A percentile compares a stretch with the other conserved stretches of the same genome.
These are phyloP conservation scores for Aphaenogaster ashmeadi DNA, from an alignment of 1,140 invertebrate genomes.

Conservation along the genomic window DNA sequence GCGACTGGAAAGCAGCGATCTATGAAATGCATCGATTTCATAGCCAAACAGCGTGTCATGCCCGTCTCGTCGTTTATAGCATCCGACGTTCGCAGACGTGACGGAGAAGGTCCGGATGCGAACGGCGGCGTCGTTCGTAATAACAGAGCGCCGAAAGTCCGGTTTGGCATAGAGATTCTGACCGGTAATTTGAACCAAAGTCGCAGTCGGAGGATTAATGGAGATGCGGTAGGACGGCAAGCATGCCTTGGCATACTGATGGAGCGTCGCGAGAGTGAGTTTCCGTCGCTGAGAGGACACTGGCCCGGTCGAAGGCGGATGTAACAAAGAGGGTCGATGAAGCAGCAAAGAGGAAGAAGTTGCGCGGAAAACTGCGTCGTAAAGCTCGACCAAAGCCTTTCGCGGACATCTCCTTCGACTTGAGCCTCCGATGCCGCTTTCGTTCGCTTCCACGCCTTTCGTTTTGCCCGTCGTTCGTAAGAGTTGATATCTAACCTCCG, in stretches of 20 bases:
- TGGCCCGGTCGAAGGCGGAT: conserved; percentile 2
- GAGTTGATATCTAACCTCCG: conserved; percentile 17
- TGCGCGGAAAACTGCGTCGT: conserved; percentile 11
- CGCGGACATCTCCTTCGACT: conserved; percentile 13
- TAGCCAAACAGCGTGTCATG: conserved; percentile 57
- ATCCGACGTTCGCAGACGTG: conserved; percentile 52
- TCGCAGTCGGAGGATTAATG: conserved; percentile 58
- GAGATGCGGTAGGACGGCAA: conserved; percentile 45
- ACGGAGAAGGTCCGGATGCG: conserved; percentile 32
- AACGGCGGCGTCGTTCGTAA: conserved; percentile 36
- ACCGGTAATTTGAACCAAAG: conserved; percentile 60
- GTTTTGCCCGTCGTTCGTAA: conserved; percentile 31
- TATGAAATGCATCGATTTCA: conserved; percentile 63
- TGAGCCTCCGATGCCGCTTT: background rate
- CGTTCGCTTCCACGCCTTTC: background rate
- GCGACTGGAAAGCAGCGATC: conserved; percentile 53
- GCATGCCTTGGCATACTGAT: conserved; percentile 58
- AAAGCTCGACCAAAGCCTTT: conserved; percentile 8
- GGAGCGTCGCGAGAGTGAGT: background rate
- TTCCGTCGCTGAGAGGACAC: conserved; percentile 11
- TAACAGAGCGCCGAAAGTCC: conserved; percentile 53
- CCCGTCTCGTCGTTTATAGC: conserved; percentile 56
- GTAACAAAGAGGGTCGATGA: conserved; percentile 10
- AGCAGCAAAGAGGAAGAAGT: background rate
- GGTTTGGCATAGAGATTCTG: conserved; percentile 47